These are phyloP conservation scores for Andricus curvator DNA, from an alignment of 2,888 invertebrate genomes.

Conservation along the genomic window DNA sequence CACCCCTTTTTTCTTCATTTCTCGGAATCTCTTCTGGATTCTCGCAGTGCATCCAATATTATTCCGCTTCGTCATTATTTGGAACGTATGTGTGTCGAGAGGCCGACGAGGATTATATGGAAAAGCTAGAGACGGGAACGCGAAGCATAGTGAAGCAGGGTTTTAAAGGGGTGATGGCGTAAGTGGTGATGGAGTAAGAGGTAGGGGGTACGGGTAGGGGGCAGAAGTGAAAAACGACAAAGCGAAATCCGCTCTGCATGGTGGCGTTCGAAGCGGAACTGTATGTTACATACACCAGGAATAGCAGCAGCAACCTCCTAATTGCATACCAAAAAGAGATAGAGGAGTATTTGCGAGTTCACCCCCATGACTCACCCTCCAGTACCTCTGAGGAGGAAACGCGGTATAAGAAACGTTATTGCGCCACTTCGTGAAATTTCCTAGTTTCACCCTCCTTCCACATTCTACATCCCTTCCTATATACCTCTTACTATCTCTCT, in stretches of 20 bases:
- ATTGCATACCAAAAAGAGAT: conserved; percentile 65
- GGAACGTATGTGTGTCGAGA: conserved; percentile 36
- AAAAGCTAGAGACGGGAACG: conserved; percentile 29
- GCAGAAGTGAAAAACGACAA: conserved; percentile 25
- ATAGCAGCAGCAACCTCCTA: conserved; percentile 55
- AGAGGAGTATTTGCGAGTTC: conserved; percentile 63
- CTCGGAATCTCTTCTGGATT: background rate
- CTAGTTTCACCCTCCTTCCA: conserved; percentile 43
- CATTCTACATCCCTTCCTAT: conserved; percentile 38
- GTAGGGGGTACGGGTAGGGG: background rate
- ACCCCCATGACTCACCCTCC: conserved; percentile 48
- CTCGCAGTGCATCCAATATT: conserved; percentile 13
- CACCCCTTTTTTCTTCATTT: background rate
- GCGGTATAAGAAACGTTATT: conserved; percentile 65
- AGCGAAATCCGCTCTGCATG: conserved; percentile 30
- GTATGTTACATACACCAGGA: conserved; percentile 1
- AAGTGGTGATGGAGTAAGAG: background rate
- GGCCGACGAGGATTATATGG: conserved; percentile 36
- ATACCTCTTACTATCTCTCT: background rate
- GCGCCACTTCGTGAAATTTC: conserved; percentile 65
- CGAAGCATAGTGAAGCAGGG: conserved; percentile 1
- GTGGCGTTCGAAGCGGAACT: conserved; percentile 14
- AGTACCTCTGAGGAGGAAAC: conserved; percentile 58
- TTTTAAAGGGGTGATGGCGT: background rate
- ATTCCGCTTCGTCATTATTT: conserved; percentile 31